phyloP scores from a whole-genome alignment of 2,888 invertebrate species.

The Pollenia griseotomentosa region DNA sequence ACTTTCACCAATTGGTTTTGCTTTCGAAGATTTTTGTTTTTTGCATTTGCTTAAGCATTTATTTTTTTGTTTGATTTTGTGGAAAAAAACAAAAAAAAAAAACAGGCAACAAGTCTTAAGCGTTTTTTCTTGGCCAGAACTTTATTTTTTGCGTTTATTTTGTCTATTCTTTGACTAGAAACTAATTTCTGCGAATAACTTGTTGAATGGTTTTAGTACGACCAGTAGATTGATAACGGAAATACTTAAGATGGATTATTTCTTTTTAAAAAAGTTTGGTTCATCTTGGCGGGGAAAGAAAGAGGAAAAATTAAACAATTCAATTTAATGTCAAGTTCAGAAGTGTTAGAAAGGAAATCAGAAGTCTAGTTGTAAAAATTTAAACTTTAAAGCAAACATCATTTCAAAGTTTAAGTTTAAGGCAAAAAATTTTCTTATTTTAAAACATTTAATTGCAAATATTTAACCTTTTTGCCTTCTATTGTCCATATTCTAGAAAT shows the following conservation, averaged over 20 bases:
- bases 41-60: slow-evolving; percentile 61
- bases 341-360: neutral
- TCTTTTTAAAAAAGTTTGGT: slow-evolving; percentile 18
- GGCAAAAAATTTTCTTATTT: too few species aligned
- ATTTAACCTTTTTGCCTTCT: neutral
- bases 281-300: too few species aligned
- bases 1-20: slow-evolving; percentile 84
- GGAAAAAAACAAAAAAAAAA: neutral
- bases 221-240: slow-evolving; percentile 60
- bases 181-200: slow-evolving; percentile 59
- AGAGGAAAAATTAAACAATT: too few species aligned
- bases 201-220: slow-evolving; percentile 22
- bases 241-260: slow-evolving; percentile 59
- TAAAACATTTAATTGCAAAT: too few species aligned
- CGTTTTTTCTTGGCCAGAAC: slow-evolving; percentile 20
- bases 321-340: slow-evolving; percentile 15
- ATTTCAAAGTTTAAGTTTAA: too few species aligned
- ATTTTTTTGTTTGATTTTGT: slow-evolving; percentile 11
- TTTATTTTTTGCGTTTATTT: neutral
- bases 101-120: neutral
- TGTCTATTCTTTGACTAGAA: slow-evolving; percentile 33
- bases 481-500: neutral
- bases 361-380: too few species aligned
- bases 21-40: slow-evolving; percentile 78
- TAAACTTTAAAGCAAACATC: too few species aligned